Evolutionary conservation across 2,888 invertebrate genomes (phyloP), one percentile per base, ranked within the genome.

Genomic region (Apamea crenata): DNA sequence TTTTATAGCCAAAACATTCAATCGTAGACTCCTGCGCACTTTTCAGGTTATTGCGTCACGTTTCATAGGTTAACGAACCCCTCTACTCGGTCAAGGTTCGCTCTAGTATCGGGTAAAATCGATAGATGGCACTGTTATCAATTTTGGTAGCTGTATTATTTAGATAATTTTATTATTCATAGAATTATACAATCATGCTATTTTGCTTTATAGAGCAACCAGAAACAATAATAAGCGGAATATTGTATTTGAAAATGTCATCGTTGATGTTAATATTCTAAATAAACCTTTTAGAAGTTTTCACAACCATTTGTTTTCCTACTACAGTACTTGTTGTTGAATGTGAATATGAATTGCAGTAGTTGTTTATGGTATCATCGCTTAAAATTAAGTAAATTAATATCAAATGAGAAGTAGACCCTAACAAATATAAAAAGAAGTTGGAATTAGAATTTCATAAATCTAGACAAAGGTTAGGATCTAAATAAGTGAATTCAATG

Each of bases 41-140:
- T 89, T 90, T 90, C 83, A 90, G 86, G 53, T 72, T 76, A 81
- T 81, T 86, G 78, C 86, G 82, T 85, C 79, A 83, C 65, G 81
- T 67, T 50, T 83, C 84, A 84, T 44, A 78, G 87, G 79, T 84
- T 78, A 85, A 84, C 74, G 87, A 84, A 77, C 89, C 53, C 74
- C 36, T 40, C 65, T 61, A 89, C 80, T 90, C 86, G 90, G 90
- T 91, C 91, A 90, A 90, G 90, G 90, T 88, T 89, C 73, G 77
- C 80, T 44, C 69, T 81, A 87, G 84, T 91, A 18, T 63, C 21
- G 29, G 1, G 14, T 2, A 47, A 70, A 71, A 75, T 67, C 25
- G 47, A 80, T 80, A 91, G 90, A 87, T 91, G 91, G 81, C 89
- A 81, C 68, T 84, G 32, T 78, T 77, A 29, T 63, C 18, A 50